Conservation (phyloP, 2,797 vertebrate genomes). For the Rhynchonycteris naso region DNA sequence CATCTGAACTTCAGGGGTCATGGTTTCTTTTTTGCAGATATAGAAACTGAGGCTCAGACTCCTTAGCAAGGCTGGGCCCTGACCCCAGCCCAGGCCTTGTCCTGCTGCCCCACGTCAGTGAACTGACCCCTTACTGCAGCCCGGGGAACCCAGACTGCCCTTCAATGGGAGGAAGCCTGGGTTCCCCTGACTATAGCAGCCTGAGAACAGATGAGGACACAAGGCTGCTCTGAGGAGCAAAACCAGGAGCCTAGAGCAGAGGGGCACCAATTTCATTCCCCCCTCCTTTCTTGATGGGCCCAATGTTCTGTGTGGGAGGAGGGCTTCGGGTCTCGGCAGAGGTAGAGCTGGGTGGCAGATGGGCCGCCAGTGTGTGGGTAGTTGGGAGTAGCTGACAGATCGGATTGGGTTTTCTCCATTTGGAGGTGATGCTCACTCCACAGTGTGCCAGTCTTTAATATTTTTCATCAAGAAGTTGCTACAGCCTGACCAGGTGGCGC, state of each 20-base stretch:
- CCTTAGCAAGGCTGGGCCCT: too few relatives aligned
- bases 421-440: neutral
- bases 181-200: neutral
- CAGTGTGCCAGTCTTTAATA: neutral
- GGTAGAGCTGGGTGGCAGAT: neutral
- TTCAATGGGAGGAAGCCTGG: too few relatives aligned
- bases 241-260: neutral
- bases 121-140: neutral
- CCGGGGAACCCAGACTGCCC: neutral
- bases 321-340: neutral
- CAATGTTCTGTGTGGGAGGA: neutral
- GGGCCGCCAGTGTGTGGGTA: neutral
- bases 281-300: neutral
- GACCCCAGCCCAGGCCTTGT: neutral
- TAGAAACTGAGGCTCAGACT: neutral
- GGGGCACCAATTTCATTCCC: neutral
- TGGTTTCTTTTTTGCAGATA: neutral
- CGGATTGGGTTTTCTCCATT: slow-evolving; percentile 1
- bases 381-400: neutral
- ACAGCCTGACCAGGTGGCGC: too few relatives aligned
- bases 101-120: neutral
- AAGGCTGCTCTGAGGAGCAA: neutral
- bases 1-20: neutral
- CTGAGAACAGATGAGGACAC: neutral
- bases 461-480: slow-evolving; percentile 43